Percentiles rank a stretch among this genome's conserved stretches.
phyloP scores from a whole-genome alignment of 2,888 invertebrate species.

The Tipula confusa region DNA sequence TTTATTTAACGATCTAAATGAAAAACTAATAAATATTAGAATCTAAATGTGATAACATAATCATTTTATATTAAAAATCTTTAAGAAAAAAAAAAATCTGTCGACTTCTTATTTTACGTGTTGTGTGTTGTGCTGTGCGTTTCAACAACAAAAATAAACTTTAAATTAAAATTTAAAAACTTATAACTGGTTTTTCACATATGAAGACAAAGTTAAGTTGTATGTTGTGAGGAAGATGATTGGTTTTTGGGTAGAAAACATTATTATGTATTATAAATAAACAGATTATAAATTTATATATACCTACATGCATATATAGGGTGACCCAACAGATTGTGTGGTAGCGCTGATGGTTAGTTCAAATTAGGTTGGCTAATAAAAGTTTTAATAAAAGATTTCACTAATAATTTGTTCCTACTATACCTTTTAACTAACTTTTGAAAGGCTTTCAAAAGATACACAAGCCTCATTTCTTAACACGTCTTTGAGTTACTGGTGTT shows the following conservation, averaged over 20 bases:
- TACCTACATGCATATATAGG: too few species aligned
- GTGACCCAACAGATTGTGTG: too few species aligned
- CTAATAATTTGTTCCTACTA: too few species aligned
- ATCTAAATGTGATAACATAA: slow-evolving; percentile 20
- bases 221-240: neutral
- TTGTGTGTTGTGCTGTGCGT: neutral
- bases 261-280: neutral
- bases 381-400: too few species aligned
- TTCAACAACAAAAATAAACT: neutral
- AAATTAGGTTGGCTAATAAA: too few species aligned
- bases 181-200: neutral
- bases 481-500: too few species aligned
- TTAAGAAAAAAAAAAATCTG: too few species aligned
- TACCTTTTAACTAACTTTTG: too few species aligned
- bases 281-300: slow-evolving; percentile 20
- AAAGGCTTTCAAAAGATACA: too few species aligned
- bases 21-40: slow-evolving; percentile 1
- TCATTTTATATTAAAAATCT: neutral
- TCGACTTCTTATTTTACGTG: neutral
- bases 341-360: too few species aligned
- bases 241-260: neutral
- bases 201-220: neutral
- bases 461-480: too few species aligned
- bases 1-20: neutral
- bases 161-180: too few species aligned